Conservation (phyloP, 2,113 vertebrate genomes). For the Cisticola juncidis region DNA sequence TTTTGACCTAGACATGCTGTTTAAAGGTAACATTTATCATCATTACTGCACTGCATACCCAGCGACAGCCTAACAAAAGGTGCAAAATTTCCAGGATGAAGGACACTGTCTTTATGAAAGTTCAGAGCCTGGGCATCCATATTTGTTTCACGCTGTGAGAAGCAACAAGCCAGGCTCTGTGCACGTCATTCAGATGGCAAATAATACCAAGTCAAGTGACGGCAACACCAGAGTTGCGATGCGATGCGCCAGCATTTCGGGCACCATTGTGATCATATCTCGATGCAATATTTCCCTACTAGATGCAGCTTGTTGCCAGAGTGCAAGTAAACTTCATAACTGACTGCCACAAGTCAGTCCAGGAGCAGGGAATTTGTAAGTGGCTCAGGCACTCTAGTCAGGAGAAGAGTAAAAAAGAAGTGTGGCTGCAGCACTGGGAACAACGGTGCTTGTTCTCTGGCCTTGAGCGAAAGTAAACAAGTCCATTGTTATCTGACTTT, state of each 20-base stretch:
- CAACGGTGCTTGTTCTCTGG: conserved; percentile 1
- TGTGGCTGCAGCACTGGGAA: conserved; percentile 2
- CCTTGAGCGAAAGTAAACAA: conserved; percentile 31
- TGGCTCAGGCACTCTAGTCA: conserved; percentile 42
- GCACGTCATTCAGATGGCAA: background rate
- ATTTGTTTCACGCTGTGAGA: background rate
- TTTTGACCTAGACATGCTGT: conserved; percentile 9
- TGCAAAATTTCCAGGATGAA: background rate
- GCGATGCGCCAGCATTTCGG: conserved; percentile 74
- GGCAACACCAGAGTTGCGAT: conserved; percentile 68
- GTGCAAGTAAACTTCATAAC: conserved; percentile 55
- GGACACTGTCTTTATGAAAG: background rate
- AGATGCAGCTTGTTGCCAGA: conserved; percentile 51
- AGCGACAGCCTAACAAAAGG: background rate
- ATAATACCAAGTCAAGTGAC: conserved; percentile 40
- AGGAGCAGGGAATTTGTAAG: conserved; percentile 15
- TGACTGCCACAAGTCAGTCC: background rate
- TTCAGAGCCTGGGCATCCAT: conserved; percentile 11
- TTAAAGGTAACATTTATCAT: background rate
- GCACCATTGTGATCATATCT: conserved; percentile 72
- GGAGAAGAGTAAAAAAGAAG: conserved; percentile 49
- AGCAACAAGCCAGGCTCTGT: background rate
- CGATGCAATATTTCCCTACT: conserved; percentile 59
- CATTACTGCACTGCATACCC: background rate
- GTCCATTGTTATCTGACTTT: conserved; percentile 17